These are phyloP conservation scores for Aurelia coerulea DNA, from an alignment of 30 jellyfish, hydroid and myxozoan genomes.

Conservation along the genomic window DNA sequence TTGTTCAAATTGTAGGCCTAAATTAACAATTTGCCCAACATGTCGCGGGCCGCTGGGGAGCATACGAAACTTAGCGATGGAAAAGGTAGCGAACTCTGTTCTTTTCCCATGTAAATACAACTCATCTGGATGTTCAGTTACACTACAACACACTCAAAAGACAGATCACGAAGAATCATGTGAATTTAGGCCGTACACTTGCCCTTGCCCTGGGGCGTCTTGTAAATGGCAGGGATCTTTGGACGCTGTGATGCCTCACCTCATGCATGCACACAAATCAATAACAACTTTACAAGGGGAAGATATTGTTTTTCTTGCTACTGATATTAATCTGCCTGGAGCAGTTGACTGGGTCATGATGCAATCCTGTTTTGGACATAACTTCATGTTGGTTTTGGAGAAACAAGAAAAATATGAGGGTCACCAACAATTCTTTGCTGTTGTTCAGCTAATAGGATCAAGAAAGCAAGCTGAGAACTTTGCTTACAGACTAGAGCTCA, in stretches of 20 bases:
- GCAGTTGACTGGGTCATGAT: conserved; percentile 99
- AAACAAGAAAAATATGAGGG: conserved; percentile 98
- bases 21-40: conserved; percentile 95
- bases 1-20: conserved; percentile 97
- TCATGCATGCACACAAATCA: conserved; percentile 95
- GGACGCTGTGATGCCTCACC: conserved; percentile 98
- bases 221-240: conserved; percentile 99
- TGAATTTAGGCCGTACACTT: conserved; percentile 95
- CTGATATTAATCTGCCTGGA: conserved; percentile 97
- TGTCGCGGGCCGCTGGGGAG: conserved; percentile 99
- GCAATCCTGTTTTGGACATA: conserved; percentile 99
- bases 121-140: conserved; percentile 90
- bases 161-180: conserved; percentile 97
- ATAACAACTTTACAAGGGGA: conserved; percentile 98
- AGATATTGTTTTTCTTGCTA: conserved; percentile 96
- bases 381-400: conserved; percentile 94
- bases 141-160: conserved; percentile 89
- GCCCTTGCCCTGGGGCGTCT: conserved; percentile 99
- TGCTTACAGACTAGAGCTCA: conserved; percentile 94
- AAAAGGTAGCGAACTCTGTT: conserved; percentile 93
- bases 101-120: conserved; percentile 93
- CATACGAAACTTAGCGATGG: conserved; percentile 98
- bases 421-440: conserved; percentile 98
- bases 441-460: conserved; percentile 94
- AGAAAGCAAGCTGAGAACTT: conserved; percentile 98